A percentile compares a stretch with the other conserved stretches of the same genome.
phyloP scores from a whole-genome alignment of 2,797 vertebrate species.

The Acanthurus lineatus region DNA sequence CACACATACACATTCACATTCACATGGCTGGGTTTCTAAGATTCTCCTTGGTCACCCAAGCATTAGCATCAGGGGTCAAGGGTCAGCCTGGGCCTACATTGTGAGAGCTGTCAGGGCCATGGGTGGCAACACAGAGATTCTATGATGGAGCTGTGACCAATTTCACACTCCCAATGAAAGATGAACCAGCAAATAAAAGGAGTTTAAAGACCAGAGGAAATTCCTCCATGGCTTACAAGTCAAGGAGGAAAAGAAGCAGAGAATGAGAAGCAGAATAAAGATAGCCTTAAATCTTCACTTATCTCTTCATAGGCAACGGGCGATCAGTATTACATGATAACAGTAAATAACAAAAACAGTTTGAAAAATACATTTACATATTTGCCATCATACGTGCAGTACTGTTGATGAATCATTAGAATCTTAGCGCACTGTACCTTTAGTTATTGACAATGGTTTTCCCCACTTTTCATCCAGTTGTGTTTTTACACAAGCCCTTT shows the following conservation, averaged over 20 bases:
- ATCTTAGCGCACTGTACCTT: neutral
- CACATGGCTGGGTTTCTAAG: conserved; percentile 35
- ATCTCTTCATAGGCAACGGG: neutral
- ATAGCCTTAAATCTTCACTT: neutral
- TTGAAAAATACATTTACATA: neutral
- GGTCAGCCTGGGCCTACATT: conserved; percentile 71
- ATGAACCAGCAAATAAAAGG: conserved; percentile 70
- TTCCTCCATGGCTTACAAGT: conserved; percentile 52
- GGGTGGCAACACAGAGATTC: conserved; percentile 60
- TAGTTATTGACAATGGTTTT: neutral
- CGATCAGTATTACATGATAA: neutral
- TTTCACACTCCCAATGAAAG: conserved; percentile 75
- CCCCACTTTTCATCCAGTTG: neutral
- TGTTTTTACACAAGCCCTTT: neutral
- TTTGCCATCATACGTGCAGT: neutral
- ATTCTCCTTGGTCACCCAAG: conserved; percentile 72
- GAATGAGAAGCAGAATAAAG: neutral
- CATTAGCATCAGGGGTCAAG: conserved; percentile 78
- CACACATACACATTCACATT: conserved; percentile 1
- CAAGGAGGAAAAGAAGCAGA: conserved; percentile 19
- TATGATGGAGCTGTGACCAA: conserved; percentile 70
- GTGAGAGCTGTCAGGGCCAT: conserved; percentile 61
- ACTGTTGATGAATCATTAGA: neutral
- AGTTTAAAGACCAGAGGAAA: conserved; percentile 59
- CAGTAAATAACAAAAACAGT: neutral